These are phyloP conservation scores for Chesias legatella DNA, from an alignment of 2,888 invertebrate species.

Conservation along the genomic window DNA sequence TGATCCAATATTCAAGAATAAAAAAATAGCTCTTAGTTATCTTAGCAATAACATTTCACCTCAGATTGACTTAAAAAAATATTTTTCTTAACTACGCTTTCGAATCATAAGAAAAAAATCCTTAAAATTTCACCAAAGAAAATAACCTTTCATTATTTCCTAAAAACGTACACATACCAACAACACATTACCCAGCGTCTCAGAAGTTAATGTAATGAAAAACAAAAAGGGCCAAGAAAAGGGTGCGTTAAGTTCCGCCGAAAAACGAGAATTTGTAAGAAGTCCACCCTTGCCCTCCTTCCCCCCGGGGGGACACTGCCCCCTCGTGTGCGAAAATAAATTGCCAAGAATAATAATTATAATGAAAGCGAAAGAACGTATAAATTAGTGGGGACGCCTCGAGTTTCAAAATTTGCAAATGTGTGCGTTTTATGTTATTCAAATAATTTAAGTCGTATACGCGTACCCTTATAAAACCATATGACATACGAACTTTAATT, in stretches of 20 bases:
- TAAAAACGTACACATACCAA: constrained; percentile 62
- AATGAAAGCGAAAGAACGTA: constrained; percentile 81
- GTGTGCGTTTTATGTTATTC: constrained; percentile 45
- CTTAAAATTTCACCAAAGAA: constrained; percentile 13
- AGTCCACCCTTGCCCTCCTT: constrained; percentile 55
- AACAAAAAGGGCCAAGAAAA: constrained; percentile 81
- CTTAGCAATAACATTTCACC: no score
- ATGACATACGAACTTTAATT: neutral
- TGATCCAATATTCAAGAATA: no score
- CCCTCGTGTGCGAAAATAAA: constrained; percentile 81
- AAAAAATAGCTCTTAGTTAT: no score
- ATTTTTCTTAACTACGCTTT: no score
- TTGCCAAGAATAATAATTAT: constrained; percentile 81
- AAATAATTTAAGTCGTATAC: constrained; percentile 23
- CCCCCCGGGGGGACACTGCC: constrained; percentile 58
- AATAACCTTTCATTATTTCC: constrained; percentile 50
- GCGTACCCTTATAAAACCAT: constrained; percentile 20
- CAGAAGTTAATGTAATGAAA: constrained; percentile 81
- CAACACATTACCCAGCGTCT: constrained; percentile 71
- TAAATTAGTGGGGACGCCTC: constrained; percentile 79
- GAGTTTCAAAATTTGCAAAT: constrained; percentile 54
- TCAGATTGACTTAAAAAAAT: no score
- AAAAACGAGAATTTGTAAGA: constrained; percentile 81
- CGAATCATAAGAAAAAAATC: no score
- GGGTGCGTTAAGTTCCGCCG: constrained; percentile 79